Evolutionary conservation across 2,797 vertebrate genomes (phyloP).

Genomic region (Leptodactylus fallax): DNA sequence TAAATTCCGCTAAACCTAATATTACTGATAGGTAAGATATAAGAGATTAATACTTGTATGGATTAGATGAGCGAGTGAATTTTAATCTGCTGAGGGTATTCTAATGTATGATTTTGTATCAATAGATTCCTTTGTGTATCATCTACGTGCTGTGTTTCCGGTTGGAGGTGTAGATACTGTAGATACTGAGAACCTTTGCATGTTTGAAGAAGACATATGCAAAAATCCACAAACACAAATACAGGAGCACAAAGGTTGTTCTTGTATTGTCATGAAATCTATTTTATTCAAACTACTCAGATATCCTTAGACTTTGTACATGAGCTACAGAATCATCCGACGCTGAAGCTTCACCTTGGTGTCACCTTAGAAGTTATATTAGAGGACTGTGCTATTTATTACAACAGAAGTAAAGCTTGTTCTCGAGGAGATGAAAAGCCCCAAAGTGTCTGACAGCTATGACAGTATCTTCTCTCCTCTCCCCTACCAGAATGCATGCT

Average conservation of each 20-base stretch:
- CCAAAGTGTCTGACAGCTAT: too few species aligned
- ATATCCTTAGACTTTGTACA: not conserved
- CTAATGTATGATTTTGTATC: not conserved
- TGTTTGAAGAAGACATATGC: conserved; percentile 25
- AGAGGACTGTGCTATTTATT: too few species aligned
- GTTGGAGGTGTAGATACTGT: not conserved
- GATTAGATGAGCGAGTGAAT: not conserved
- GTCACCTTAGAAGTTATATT: too few species aligned
- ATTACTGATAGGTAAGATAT: not conserved
- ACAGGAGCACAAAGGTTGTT: not conserved
- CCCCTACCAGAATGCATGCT: too few species aligned
- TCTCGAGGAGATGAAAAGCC: too few species aligned
- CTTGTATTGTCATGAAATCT: conserved; percentile 16
- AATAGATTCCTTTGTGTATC: not conserved
- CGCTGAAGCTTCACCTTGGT: too few species aligned
- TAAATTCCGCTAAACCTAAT: too few species aligned
- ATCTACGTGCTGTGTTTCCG: not conserved
- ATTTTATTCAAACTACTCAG: conserved; percentile 20
- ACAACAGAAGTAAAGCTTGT: too few species aligned
- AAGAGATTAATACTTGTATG: not conserved
- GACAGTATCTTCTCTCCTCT: too few species aligned
- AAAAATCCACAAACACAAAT: conserved; percentile 2
- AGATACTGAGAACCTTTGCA: conserved; percentile 14
- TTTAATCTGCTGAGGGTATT: not conserved
- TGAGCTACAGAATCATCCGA: not conserved